Conservation (phyloP, 1,140 invertebrate genomes). For the Antheraea mylitta region DNA sequence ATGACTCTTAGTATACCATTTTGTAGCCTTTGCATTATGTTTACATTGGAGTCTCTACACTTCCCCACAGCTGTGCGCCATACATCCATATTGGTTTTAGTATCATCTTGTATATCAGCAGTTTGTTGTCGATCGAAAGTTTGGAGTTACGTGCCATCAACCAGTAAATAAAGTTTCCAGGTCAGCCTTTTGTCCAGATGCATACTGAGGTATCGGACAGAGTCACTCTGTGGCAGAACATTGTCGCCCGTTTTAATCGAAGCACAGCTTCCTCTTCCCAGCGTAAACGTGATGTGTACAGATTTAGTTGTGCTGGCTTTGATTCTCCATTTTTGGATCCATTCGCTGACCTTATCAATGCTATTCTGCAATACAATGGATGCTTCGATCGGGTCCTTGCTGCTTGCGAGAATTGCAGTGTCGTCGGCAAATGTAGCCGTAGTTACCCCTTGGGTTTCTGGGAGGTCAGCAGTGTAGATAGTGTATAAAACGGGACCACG, state of each 20-base stretch:
- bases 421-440: background rate
- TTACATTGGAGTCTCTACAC: too few species aligned
- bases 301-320: background rate
- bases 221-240: background rate
- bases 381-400: too few species aligned
- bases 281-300: background rate
- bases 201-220: background rate
- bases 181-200: background rate
- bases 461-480: background rate
- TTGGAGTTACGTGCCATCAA: too few species aligned
- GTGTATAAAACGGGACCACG: background rate
- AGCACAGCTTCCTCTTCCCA: background rate
- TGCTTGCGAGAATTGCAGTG: too few species aligned
- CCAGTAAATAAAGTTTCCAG: background rate
- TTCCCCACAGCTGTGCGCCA: too few species aligned
- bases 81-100: too few species aligned
- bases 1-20: too few species aligned
- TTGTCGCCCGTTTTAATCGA: background rate
- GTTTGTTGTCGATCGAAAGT: too few species aligned
- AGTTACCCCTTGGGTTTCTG: background rate
- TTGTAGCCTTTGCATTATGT: too few species aligned
- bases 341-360: too few species aligned
- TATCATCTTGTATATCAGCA: too few species aligned
- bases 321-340: background rate
- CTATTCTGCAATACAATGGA: too few species aligned